Conservation (phyloP, 2,888 invertebrate genomes). For the Muscina levida region DNA sequence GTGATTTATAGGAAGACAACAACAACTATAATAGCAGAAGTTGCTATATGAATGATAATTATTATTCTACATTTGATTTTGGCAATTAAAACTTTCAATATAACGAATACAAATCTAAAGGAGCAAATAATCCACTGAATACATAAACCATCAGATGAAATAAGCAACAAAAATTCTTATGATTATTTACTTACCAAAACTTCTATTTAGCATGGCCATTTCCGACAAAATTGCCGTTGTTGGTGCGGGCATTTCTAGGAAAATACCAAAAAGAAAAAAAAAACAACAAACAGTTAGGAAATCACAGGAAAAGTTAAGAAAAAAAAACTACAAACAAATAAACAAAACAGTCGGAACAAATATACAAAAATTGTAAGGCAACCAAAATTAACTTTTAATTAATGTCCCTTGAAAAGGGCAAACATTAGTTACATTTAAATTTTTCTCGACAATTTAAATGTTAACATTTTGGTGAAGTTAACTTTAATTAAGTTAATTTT, state of each 20-base stretch:
- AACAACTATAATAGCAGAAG: too few relatives aligned
- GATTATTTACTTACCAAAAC: conserved; percentile 68
- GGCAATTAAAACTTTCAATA: too few relatives aligned
- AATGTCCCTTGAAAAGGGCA: conserved; percentile 34
- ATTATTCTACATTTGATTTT: too few relatives aligned
- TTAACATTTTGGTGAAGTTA: too few relatives aligned
- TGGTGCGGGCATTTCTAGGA: conserved; percentile 91
- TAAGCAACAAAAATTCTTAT: not conserved
- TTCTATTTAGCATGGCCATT: conserved; percentile 78
- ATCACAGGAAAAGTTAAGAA: not conserved
- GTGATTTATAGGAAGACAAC: too few relatives aligned
- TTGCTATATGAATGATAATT: too few relatives aligned
- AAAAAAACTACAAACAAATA: not conserved
- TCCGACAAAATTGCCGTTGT: conserved; percentile 86
- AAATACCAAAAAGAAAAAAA: conserved; percentile 42
- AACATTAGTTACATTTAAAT: too few relatives aligned
- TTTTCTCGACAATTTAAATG: too few relatives aligned
- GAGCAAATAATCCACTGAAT: not conserved
- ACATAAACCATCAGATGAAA: conserved; percentile 15
- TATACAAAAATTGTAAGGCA: too few relatives aligned
- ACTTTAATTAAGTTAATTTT: too few relatives aligned
- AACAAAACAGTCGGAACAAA: too few relatives aligned
- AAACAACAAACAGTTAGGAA: not conserved
- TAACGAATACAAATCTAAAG: too few relatives aligned
- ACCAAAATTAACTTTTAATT: conserved; percentile 52